Evolutionary conservation across 2,113 vertebrate genomes (phyloP).

Genomic region (Brachyhypopomus occidentalis): DNA sequence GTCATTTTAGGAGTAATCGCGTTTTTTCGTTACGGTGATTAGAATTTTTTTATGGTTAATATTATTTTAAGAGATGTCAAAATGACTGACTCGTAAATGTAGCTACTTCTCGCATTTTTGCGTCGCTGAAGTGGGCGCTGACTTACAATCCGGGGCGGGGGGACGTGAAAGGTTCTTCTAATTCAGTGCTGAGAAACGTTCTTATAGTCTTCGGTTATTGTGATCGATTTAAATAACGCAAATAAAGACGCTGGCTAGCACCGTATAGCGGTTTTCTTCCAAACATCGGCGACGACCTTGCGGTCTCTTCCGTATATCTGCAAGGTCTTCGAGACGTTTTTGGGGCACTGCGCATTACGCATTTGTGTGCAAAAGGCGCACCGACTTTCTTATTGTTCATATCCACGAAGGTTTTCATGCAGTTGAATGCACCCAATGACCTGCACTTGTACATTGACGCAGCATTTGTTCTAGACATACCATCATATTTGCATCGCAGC

Average conservation of each 20-base stretch:
- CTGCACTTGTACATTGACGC: not conserved
- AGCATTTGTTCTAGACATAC: slow-evolving; percentile 29
- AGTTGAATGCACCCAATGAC: not conserved
- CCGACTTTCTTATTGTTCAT: not conserved
- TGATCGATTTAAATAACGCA: not conserved
- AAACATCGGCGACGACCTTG: slow-evolving; percentile 54
- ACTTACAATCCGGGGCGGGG: too few species aligned
- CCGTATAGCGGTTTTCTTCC: not conserved
- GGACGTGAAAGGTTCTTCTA: too few species aligned
- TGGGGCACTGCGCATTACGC: slow-evolving; percentile 55
- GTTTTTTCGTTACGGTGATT: too few species aligned
- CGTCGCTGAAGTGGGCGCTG: too few species aligned
- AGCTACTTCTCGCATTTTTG: too few species aligned
- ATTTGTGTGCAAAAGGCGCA: slow-evolving; percentile 19
- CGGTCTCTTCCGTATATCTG: slow-evolving; percentile 35
- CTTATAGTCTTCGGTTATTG: not conserved
- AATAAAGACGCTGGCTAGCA: not conserved
- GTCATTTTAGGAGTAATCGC: too few species aligned
- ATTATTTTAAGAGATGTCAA: too few species aligned
- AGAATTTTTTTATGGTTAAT: too few species aligned
- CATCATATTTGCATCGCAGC: slow-evolving; percentile 19
- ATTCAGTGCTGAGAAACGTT: not conserved
- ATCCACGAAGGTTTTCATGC: not conserved
- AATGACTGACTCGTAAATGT: too few species aligned
- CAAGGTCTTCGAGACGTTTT: slow-evolving; percentile 46